Conservation (phyloP, 2,797 vertebrate genomes). For the Tauraco hartlaubi region DNA sequence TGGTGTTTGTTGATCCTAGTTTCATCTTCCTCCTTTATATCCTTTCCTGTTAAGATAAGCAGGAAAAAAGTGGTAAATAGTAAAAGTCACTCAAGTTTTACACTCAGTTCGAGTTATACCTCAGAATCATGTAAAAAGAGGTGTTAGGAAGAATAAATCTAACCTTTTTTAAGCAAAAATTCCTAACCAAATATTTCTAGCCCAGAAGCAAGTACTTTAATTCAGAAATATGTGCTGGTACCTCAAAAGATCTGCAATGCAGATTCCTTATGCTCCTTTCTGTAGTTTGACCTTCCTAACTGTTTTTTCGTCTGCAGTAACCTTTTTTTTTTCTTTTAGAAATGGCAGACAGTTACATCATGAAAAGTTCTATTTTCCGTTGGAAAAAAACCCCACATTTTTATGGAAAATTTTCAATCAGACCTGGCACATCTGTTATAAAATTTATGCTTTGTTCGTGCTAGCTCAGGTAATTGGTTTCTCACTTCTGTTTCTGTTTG, state of each 20-base stretch:
- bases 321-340: background rate
- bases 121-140: background rate
- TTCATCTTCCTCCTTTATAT: background rate
- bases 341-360: background rate
- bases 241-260: background rate
- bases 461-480: background rate
- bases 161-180: accelerated
- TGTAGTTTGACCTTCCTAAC: background rate
- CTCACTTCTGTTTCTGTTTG: background rate
- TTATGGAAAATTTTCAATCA: background rate
- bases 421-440: background rate
- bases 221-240: background rate
- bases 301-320: background rate
- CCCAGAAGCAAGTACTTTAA: background rate
- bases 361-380: background rate
- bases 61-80: background rate
- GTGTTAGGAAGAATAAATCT: background rate
- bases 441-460: background rate
- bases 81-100: background rate
- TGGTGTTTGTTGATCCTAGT: background rate
- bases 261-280: background rate
- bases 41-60: background rate
- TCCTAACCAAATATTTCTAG: background rate
- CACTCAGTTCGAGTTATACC: background rate
- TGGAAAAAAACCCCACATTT: background rate